These are phyloP conservation scores for Pheucticus melanocephalus DNA, from an alignment of 2,113 vertebrate genomes.

Conservation along the genomic window DNA sequence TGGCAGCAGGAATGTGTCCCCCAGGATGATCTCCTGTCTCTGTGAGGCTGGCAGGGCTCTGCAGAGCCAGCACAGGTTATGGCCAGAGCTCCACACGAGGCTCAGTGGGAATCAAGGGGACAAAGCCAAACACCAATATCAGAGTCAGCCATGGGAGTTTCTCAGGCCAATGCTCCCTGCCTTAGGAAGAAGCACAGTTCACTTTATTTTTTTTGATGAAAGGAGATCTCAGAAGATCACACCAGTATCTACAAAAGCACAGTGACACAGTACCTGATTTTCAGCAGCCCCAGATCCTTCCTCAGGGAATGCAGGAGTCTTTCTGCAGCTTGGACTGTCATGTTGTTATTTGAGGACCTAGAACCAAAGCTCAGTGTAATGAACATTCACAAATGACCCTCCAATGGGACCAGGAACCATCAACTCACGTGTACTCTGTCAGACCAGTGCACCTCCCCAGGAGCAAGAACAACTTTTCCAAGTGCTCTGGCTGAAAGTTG, in stretches of 20 bases:
- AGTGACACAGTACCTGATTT: constrained; percentile 62
- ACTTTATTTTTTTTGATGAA: neutral
- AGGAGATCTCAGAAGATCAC: neutral
- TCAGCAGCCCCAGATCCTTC: neutral
- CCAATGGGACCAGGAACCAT: neutral
- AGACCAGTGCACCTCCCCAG: constrained; percentile 65
- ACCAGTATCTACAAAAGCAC: neutral
- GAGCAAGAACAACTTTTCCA: constrained; percentile 67
- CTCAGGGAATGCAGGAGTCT: constrained; percentile 31
- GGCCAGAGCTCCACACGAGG: neutral
- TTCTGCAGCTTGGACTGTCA: constrained; percentile 10
- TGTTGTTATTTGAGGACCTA: constrained; percentile 63
- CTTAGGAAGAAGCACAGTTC: neutral
- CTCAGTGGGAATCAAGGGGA: neutral
- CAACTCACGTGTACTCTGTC: constrained; percentile 78
- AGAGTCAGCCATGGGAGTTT: neutral
- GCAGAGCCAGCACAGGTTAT: neutral
- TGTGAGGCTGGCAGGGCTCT: neutral
- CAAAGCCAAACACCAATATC: neutral
- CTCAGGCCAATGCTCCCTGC: neutral
- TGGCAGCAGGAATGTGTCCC: neutral
- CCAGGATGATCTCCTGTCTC: neutral
- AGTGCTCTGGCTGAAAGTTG: constrained; percentile 64
- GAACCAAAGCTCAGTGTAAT: neutral
- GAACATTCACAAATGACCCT: neutral